These are phyloP conservation scores for Nothocercus julius DNA, from an alignment of 2,113 vertebrate species.

Conservation along the genomic window DNA sequence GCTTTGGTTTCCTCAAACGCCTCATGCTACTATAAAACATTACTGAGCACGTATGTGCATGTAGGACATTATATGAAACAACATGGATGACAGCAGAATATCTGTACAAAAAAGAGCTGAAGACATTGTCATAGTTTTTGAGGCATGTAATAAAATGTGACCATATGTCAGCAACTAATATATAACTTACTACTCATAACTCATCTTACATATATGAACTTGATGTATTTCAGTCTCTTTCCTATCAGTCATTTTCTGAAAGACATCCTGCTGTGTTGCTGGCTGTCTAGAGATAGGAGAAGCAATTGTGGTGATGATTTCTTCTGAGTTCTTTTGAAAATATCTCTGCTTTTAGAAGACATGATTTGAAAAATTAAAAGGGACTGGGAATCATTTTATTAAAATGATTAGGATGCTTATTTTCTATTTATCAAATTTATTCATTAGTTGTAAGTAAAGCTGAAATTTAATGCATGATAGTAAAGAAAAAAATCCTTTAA, in stretches of 20 bases:
- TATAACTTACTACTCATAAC: background rate
- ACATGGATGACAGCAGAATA: background rate
- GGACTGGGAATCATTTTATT: background rate
- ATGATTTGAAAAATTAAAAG: background rate
- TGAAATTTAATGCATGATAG: background rate
- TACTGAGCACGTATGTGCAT: fast-evolving
- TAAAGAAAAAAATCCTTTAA: background rate
- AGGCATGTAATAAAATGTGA: background rate
- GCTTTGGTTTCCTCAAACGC: background rate
- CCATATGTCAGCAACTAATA: background rate
- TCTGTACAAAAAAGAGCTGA: background rate
- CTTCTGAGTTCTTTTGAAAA: background rate
- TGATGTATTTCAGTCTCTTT: fast-evolving
- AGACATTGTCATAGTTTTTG: background rate
- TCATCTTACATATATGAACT: background rate
- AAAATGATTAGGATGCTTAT: background rate
- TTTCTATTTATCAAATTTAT: background rate
- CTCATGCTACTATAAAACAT: background rate
- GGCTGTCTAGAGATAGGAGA: background rate
- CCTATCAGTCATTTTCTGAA: background rate
- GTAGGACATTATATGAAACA: fast-evolving
- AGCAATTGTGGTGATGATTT: background rate
- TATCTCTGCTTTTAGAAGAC: background rate
- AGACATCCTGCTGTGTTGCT: background rate
- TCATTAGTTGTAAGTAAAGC: background rate